These are phyloP conservation scores for Centropyge bicolor DNA, from an alignment of 2,797 vertebrate genomes.

Conservation along the genomic window DNA sequence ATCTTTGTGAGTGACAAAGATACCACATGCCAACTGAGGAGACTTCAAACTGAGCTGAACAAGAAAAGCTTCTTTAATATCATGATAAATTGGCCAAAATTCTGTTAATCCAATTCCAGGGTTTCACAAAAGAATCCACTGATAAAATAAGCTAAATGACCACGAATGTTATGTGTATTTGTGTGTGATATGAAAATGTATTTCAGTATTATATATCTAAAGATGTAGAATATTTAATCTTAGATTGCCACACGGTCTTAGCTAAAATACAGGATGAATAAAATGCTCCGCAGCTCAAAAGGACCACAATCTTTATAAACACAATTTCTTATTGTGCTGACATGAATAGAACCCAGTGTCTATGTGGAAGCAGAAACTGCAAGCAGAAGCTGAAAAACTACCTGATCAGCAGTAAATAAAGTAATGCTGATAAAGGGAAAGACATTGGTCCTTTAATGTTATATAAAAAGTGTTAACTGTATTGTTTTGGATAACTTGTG, in stretches of 20 bases:
- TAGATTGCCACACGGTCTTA: neutral
- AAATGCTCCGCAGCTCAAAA: neutral
- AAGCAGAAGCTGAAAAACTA: neutral
- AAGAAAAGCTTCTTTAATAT: neutral
- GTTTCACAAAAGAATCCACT: neutral
- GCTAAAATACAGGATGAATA: neutral
- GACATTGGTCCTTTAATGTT: neutral
- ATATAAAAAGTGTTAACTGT: neutral
- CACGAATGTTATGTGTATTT: neutral
- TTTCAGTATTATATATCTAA: neutral
- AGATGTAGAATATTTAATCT: neutral
- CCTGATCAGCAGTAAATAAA: neutral
- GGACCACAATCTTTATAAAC: neutral
- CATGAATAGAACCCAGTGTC: neutral
- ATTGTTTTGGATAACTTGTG: neutral
- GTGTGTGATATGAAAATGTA: neutral
- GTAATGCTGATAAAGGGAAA: too few species aligned
- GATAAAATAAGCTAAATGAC: constrained; percentile 6
- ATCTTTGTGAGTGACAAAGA: constrained; percentile 47
- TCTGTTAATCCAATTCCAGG: neutral
- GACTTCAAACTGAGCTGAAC: constrained; percentile 9
- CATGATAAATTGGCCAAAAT: neutral
- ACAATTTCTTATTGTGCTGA: neutral
- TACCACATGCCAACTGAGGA: neutral
- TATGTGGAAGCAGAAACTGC: neutral